phyloP scores from a whole-genome alignment of 92 coral and sea anemone genomes.

The Porites cylindrica region DNA sequence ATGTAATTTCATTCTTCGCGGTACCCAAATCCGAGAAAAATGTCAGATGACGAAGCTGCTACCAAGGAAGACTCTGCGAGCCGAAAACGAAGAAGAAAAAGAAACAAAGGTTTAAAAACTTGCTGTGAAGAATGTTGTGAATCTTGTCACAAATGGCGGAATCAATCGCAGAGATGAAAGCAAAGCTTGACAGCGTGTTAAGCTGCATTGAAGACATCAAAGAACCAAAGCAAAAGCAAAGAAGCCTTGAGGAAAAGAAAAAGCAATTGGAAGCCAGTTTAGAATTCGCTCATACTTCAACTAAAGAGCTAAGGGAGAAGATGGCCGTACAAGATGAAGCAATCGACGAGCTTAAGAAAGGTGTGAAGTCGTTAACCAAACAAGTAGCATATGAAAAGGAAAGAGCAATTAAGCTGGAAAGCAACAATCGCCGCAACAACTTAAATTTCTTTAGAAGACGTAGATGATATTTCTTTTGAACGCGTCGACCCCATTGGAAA shows the following conservation, averaged over 20 bases:
- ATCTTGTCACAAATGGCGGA: slow-evolving; percentile 22
- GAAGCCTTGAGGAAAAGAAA: slow-evolving; percentile 9
- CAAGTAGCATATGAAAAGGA: slow-evolving; percentile 13
- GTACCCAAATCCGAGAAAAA: slow-evolving; percentile 9
- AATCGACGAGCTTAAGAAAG: slow-evolving; percentile 4
- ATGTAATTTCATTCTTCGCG: background rate
- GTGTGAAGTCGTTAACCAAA: slow-evolving; percentile 35
- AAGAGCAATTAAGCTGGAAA: slow-evolving; percentile 20
- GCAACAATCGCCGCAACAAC: slow-evolving; percentile 44
- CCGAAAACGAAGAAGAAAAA: slow-evolving; percentile 2
- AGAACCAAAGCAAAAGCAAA: slow-evolving; percentile 13
- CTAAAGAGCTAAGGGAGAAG: slow-evolving; percentile 6
- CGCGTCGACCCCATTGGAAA: slow-evolving; percentile 32
- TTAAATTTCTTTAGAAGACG: slow-evolving; percentile 23
- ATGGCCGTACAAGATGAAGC: background rate
- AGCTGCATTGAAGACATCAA: slow-evolving; percentile 8
- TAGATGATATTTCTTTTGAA: slow-evolving; percentile 17
- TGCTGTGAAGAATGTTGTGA: slow-evolving; percentile 2
- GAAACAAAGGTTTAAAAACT: background rate
- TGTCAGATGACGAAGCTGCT: background rate
- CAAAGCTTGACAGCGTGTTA: background rate
- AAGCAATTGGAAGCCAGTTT: background rate
- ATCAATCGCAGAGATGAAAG: background rate
- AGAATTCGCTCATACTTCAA: background rate
- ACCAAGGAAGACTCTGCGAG: slow-evolving; percentile 13